These are phyloP conservation scores for Athene noctua DNA, from an alignment of 2,113 vertebrate species.

Conservation along the genomic window DNA sequence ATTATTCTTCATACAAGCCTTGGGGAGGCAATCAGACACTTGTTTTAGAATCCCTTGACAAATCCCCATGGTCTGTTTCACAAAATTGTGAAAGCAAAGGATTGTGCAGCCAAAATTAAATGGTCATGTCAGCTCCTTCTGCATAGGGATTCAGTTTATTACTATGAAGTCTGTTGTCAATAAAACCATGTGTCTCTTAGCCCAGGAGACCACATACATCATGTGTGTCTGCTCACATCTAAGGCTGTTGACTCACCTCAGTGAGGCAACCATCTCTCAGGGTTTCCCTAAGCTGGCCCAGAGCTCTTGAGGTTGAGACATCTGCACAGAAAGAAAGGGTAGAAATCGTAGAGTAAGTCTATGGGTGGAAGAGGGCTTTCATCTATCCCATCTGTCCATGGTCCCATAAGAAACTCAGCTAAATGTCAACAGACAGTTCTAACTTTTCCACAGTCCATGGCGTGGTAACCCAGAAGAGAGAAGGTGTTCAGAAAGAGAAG, in stretches of 20 bases:
- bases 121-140: background rate
- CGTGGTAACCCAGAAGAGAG: background rate
- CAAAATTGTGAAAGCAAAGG: background rate
- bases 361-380: background rate
- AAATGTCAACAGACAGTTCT: background rate
- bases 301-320: background rate
- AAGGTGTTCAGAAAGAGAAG: background rate
- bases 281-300: background rate
- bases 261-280: background rate
- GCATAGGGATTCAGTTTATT: background rate
- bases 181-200: background rate
- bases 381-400: background rate
- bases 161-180: background rate
- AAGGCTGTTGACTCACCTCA: background rate
- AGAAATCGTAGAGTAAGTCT: background rate
- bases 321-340: background rate
- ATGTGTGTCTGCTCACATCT: background rate
- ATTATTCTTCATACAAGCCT: background rate
- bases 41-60: conserved; percentile 15
- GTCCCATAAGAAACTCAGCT: background rate
- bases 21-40: background rate
- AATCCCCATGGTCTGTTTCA: background rate
- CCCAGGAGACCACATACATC: background rate
- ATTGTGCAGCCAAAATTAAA: conserved; percentile 2
- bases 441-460: background rate